Percentiles rank a stretch among this genome's conserved stretches.
These are phyloP conservation scores for Bovichtus diacanthus DNA, from an alignment of 2,797 vertebrate genomes.

Conservation along the genomic window DNA sequence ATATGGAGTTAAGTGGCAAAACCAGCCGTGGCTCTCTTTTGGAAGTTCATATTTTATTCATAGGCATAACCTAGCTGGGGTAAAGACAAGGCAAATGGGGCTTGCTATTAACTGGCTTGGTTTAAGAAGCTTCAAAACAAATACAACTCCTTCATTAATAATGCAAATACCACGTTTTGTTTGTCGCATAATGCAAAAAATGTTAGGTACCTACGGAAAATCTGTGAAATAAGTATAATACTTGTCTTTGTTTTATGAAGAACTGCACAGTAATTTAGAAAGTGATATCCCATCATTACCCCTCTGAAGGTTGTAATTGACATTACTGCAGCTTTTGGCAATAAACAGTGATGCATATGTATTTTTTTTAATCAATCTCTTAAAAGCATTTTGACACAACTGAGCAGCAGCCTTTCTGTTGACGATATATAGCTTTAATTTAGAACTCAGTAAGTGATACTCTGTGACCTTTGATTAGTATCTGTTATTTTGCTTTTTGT, in stretches of 20 bases:
- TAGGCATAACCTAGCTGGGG: background rate
- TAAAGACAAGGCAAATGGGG: slow-evolving; percentile 2
- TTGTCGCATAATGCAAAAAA: background rate
- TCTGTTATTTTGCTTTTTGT: slow-evolving; percentile 3
- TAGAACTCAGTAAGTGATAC: background rate
- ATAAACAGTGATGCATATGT: slow-evolving; percentile 27
- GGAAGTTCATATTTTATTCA: slow-evolving; percentile 19
- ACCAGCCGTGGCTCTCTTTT: background rate
- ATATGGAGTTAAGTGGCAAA: slow-evolving; percentile 10
- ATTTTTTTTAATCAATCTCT: slow-evolving; percentile 44
- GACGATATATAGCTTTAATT: slow-evolving; percentile 1
- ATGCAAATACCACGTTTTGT: background rate
- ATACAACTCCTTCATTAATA: slow-evolving; percentile 9
- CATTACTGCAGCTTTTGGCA: slow-evolving; percentile 26
- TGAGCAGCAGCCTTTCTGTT: slow-evolving; percentile 23
- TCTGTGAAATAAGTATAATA: slow-evolving; percentile 10
- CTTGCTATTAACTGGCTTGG: slow-evolving; percentile 2
- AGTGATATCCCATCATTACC: slow-evolving; percentile 26
- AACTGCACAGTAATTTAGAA: slow-evolving; percentile 6
- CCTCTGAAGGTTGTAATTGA: slow-evolving; percentile 22
- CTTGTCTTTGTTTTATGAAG: background rate
- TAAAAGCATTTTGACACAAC: slow-evolving; percentile 44
- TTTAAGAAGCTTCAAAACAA: slow-evolving; percentile 8
- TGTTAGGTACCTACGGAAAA: background rate
- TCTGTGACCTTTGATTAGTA: background rate